These are phyloP conservation scores for Goniozus legneri DNA, from an alignment of 1,140 invertebrate genomes.

Conservation along the genomic window DNA sequence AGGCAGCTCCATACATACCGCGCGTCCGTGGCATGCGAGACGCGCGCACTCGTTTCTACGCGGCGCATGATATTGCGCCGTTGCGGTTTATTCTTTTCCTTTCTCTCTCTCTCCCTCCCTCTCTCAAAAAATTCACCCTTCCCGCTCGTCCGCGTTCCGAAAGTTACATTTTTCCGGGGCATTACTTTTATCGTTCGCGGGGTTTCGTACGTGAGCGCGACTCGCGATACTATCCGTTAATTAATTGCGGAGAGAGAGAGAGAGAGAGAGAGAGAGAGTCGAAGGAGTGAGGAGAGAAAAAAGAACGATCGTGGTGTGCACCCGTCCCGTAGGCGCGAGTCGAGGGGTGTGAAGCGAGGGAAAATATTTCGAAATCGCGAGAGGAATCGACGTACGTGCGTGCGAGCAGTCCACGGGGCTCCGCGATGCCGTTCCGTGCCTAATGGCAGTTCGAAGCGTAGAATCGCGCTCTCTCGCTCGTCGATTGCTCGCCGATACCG, in stretches of 20 bases:
- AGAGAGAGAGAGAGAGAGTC: slow-evolving; percentile 3
- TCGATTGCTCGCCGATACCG: no score
- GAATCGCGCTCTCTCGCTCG: no score
- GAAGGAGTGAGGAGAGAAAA: no score
- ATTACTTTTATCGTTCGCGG: slow-evolving; percentile 27
- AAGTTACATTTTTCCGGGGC: slow-evolving; percentile 30
- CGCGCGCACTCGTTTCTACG: not conserved
- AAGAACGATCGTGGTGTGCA: no score
- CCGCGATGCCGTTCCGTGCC: no score
- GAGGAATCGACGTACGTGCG: no score
- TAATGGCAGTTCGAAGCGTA: no score
- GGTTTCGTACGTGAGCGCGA: slow-evolving; percentile 20
- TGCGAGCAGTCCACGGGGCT: no score
- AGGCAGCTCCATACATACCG: not conserved
- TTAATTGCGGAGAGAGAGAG: slow-evolving; percentile 23
- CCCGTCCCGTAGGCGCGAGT: no score
- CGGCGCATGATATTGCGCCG: no score
- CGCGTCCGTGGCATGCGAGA: not conserved
- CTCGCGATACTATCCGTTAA: slow-evolving; percentile 27
- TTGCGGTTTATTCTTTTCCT: not conserved
- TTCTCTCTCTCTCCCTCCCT: not conserved
- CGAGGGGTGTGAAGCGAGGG: no score
- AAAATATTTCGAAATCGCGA: no score
- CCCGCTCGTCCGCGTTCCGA: not conserved
- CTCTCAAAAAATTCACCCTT: not conserved